phyloP scores from a whole-genome alignment of 2,888 invertebrate genomes.

The Nymphalis c-album region DNA sequence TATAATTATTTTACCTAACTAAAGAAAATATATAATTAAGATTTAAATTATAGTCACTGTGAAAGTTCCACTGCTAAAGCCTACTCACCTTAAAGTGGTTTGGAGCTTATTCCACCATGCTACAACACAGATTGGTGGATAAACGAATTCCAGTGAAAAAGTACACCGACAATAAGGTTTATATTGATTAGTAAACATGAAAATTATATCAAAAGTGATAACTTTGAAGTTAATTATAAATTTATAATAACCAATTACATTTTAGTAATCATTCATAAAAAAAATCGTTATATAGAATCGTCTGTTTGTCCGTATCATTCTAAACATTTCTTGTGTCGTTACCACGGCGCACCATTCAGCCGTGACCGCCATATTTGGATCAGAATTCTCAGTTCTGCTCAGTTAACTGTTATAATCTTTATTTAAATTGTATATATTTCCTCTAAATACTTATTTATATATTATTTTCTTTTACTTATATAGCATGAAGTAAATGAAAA shows the following conservation, averaged over 20 bases:
- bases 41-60: too few relatives aligned
- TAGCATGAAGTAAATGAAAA: too few relatives aligned
- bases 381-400: slow-evolving; percentile 30
- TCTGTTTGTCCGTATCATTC: neutral
- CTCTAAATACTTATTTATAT: neutral
- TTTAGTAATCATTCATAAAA: neutral
- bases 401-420: slow-evolving; percentile 22
- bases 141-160: too few relatives aligned
- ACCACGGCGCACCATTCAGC: slow-evolving; percentile 34
- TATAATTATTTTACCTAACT: too few relatives aligned
- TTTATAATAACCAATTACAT: too few relatives aligned
- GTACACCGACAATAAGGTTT: too few relatives aligned
- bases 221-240: neutral
- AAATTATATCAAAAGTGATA: too few relatives aligned
- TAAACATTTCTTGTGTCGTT: slow-evolving; percentile 20
- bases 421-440: slow-evolving; percentile 20
- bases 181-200: too few relatives aligned
- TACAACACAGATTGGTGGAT: too few relatives aligned
- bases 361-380: slow-evolving; percentile 35
- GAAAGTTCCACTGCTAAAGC: neutral
- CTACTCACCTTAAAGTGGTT: neutral
- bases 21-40: too few relatives aligned
- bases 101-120: too few relatives aligned
- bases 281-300: neutral
- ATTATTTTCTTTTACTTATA: neutral